These are phyloP conservation scores for Thryonomys swinderianus DNA, from an alignment of 2,113 vertebrate genomes.

Conservation along the genomic window DNA sequence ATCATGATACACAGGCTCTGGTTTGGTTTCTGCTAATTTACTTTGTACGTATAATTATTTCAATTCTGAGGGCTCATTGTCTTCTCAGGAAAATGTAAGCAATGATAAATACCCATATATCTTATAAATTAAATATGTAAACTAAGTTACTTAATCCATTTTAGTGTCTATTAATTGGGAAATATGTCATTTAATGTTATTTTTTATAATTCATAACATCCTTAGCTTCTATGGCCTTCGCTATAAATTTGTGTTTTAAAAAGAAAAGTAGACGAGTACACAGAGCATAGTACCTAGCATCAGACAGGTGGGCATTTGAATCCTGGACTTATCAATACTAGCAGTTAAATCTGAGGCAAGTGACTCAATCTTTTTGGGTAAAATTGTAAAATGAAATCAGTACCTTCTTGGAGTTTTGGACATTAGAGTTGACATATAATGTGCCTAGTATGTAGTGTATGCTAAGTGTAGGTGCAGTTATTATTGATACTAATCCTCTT, in stretches of 20 bases:
- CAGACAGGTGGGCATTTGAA: not conserved
- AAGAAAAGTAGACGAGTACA: not conserved
- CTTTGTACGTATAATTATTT: not conserved
- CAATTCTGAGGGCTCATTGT: not conserved
- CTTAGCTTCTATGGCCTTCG: not conserved
- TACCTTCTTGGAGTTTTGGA: not conserved
- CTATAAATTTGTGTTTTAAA: not conserved
- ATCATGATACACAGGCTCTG: not conserved
- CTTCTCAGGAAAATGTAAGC: not conserved
- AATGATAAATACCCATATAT: not conserved
- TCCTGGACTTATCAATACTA: not conserved
- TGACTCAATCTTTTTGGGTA: not conserved
- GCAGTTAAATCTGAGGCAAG: not conserved
- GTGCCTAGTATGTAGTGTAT: not conserved
- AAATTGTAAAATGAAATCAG: not conserved
- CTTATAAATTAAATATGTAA: not conserved
- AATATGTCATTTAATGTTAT: not conserved
- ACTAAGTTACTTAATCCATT: not conserved
- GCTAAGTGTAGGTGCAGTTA: not conserved
- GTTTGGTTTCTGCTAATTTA: not conserved
- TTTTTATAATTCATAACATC: not conserved
- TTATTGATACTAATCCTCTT: not conserved
- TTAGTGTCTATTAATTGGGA: not conserved
- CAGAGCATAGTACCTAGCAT: not conserved
- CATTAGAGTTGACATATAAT: not conserved